Percentiles rank a stretch among this genome's conserved stretches.
phyloP scores from a whole-genome alignment of 2,888 invertebrate genomes.

The Drosophila greeni region DNA sequence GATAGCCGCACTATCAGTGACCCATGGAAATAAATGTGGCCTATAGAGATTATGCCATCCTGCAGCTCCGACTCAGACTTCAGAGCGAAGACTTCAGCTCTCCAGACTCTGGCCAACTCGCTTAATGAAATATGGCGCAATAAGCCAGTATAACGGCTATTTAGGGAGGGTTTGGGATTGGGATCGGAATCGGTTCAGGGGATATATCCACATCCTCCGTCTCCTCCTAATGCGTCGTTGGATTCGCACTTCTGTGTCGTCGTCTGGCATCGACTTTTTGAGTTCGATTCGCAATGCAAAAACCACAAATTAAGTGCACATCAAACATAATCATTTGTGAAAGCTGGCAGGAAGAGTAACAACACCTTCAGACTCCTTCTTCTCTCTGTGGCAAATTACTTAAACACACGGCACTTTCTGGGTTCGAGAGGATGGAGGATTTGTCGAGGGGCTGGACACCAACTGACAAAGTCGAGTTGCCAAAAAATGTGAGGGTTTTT shows the following conservation, averaged over 20 bases:
- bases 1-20: conserved; percentile 76
- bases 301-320: conserved; percentile 76
- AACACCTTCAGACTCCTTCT: conserved; percentile 25
- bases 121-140: conserved; percentile 71
- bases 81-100: background rate
- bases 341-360: conserved; percentile 58
- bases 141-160: conserved; percentile 70
- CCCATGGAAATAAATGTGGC: conserved; percentile 76
- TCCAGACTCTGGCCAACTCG: conserved; percentile 35
- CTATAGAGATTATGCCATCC: conserved; percentile 74
- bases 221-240: conserved; percentile 65
- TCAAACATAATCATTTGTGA: conserved; percentile 78
- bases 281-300: conserved; percentile 45
- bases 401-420: conserved; percentile 60
- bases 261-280: conserved; percentile 20
- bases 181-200: conserved; percentile 22
- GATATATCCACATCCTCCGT: conserved; percentile 4
- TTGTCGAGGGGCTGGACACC: conserved; percentile 42
- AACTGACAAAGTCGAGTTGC: conserved; percentile 16
- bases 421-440: conserved; percentile 10
- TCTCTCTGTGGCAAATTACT: conserved; percentile 64
- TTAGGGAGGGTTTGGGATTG: conserved; percentile 46
- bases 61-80: conserved; percentile 1
- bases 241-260: conserved; percentile 58
- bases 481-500: background rate